Percentiles rank a stretch among this genome's conserved stretches.
Conservation (phyloP, 2,113 vertebrate species). For the Struthio camelus region DNA sequence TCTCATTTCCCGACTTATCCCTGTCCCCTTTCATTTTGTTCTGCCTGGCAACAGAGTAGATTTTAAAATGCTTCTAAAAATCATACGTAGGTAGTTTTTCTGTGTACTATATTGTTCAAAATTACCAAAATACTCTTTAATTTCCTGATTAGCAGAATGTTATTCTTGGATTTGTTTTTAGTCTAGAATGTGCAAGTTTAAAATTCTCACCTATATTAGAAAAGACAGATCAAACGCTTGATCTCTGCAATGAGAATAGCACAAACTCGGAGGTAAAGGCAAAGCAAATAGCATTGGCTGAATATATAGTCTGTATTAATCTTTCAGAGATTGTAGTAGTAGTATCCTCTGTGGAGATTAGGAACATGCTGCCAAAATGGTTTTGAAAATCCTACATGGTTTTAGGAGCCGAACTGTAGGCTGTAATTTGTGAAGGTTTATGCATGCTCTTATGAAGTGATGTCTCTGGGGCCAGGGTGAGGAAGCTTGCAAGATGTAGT, state of each 20-base stretch:
- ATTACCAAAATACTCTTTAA: background rate
- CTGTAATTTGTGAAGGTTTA: background rate
- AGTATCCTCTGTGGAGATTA: background rate
- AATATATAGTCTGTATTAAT: background rate
- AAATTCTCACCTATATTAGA: background rate
- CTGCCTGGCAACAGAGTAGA: background rate
- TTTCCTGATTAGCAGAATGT: background rate
- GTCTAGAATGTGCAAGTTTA: background rate
- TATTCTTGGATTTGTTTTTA: background rate
- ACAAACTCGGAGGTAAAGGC: background rate
- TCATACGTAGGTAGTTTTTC: background rate
- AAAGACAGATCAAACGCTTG: background rate
- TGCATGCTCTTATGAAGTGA: background rate
- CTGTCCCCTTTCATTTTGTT: background rate
- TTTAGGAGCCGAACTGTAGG: background rate
- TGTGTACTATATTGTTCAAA: background rate
- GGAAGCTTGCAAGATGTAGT: background rate
- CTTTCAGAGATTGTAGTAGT: background rate
- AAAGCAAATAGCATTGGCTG: accelerated
- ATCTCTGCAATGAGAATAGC: background rate
- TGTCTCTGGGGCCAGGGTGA: background rate
- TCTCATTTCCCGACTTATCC: background rate
- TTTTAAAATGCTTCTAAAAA: background rate
- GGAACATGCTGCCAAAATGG: background rate
- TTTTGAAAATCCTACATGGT: background rate